A percentile compares a stretch with the other conserved stretches of the same genome.
These are phyloP conservation scores for Sericinus montela DNA, from an alignment of 2,888 invertebrate genomes.

Conservation along the genomic window DNA sequence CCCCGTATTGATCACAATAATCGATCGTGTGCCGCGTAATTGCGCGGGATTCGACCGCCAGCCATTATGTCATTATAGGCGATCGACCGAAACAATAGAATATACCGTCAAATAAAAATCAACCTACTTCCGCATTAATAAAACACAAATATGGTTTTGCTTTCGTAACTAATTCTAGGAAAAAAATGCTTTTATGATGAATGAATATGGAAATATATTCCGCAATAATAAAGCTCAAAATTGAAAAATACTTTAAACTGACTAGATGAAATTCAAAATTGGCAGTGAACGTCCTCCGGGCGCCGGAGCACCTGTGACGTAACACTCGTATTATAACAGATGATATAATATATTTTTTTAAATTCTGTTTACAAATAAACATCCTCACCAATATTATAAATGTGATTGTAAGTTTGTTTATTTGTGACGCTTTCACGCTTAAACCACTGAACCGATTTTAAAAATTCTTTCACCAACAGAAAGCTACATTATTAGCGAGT, in stretches of 20 bases:
- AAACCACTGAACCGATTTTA: no score
- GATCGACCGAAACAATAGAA: slow-evolving; percentile 69
- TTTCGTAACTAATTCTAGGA: background rate
- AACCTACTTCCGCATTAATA: slow-evolving; percentile 17
- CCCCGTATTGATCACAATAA: slow-evolving; percentile 78
- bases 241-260: slow-evolving; percentile 17
- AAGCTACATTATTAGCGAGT: no score
- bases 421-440: no score
- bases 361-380: no score
- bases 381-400: no score
- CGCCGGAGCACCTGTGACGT: slow-evolving; percentile 60
- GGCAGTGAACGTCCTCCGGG: slow-evolving; percentile 49
- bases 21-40: slow-evolving; percentile 79
- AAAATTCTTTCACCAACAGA: no score
- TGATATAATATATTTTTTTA: no score
- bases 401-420: no score
- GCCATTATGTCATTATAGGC: slow-evolving; percentile 77
- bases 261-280: slow-evolving; percentile 43
- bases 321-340: slow-evolving; percentile 34
- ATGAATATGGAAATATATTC: background rate
- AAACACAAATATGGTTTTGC: slow-evolving; percentile 27
- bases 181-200: background rate
- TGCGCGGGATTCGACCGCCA: slow-evolving; percentile 70
- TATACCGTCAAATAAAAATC: slow-evolving; percentile 24
- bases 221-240: background rate